Evolutionary conservation across 2,888 invertebrate genomes (phyloP).

Genomic region (Allacma fusca): DNA sequence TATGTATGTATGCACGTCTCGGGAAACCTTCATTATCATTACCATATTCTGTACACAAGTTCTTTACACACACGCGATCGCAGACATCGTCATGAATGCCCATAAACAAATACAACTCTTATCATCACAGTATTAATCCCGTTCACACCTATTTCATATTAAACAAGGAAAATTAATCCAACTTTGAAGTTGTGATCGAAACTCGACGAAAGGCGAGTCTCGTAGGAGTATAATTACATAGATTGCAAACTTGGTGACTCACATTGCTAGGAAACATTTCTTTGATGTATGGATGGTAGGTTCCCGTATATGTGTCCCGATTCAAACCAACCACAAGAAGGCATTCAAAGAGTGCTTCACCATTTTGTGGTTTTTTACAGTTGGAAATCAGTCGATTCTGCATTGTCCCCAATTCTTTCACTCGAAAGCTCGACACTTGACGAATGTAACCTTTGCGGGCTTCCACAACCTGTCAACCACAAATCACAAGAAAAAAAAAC

Average conservation of each 20-base stretch:
- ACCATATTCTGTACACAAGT: no score
- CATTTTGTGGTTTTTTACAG: slow-evolving; percentile 51
- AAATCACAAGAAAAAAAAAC: slow-evolving; percentile 37
- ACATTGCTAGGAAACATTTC: slow-evolving; percentile 75
- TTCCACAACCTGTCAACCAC: slow-evolving; percentile 67
- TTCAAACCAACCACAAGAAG: slow-evolving; percentile 75
- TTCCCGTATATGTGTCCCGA: slow-evolving; percentile 66
- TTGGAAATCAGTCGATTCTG: slow-evolving; percentile 54
- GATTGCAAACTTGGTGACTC: slow-evolving; percentile 61
- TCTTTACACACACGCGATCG: no score
- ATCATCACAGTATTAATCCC: no score
- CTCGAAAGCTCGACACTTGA: slow-evolving; percentile 64
- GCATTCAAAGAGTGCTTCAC: slow-evolving; percentile 70
- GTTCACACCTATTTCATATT: no score
- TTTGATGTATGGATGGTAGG: slow-evolving; percentile 73
- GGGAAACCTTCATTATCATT: no score
- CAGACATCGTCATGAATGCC: no score
- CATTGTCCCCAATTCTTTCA: slow-evolving; percentile 51
- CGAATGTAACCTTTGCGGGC: slow-evolving; percentile 74
- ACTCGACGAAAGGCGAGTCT: no score
- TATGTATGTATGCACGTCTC: no score
- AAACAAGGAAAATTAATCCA: no score
- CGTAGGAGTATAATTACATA: no score
- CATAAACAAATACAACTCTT: no score
- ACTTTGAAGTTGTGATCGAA: no score